phyloP scores from a whole-genome alignment of 2,797 vertebrate genomes.

The Cyclopterus lumpus region DNA sequence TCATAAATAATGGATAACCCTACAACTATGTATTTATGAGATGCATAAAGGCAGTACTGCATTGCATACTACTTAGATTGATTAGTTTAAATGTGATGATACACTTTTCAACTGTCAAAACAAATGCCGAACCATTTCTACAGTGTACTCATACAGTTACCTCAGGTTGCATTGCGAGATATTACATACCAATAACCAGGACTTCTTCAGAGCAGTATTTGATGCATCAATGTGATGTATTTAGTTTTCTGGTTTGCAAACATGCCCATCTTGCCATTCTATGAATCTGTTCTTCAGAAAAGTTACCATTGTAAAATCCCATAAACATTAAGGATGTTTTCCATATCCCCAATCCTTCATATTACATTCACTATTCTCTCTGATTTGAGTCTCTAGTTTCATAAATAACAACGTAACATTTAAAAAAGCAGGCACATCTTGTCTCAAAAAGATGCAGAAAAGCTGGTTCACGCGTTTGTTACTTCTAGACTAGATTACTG shows the following conservation, averaged over 20 bases:
- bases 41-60: not conserved
- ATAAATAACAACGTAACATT: too few species aligned
- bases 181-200: not conserved
- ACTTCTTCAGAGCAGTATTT: not conserved
- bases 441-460: too few species aligned
- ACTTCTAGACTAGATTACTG: too few species aligned
- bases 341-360: not conserved
- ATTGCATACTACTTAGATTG: not conserved
- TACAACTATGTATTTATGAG: not conserved
- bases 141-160: too few species aligned
- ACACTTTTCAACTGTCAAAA: not conserved
- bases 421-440: too few species aligned
- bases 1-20: not conserved
- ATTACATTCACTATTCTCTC: accelerated
- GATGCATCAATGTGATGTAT: not conserved
- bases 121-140: not conserved
- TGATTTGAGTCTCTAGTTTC: not conserved
- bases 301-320: not conserved
- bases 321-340: not conserved
- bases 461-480: too few species aligned
- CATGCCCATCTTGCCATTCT: not conserved
- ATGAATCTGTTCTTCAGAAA: not conserved
- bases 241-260: not conserved
- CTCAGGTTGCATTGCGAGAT: not conserved
- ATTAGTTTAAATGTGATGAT: not conserved